Evolutionary conservation across 1,140 invertebrate genomes (phyloP), one percentile per base, ranked within the genome.

Genomic region (Berghia stephanieae): DNA sequence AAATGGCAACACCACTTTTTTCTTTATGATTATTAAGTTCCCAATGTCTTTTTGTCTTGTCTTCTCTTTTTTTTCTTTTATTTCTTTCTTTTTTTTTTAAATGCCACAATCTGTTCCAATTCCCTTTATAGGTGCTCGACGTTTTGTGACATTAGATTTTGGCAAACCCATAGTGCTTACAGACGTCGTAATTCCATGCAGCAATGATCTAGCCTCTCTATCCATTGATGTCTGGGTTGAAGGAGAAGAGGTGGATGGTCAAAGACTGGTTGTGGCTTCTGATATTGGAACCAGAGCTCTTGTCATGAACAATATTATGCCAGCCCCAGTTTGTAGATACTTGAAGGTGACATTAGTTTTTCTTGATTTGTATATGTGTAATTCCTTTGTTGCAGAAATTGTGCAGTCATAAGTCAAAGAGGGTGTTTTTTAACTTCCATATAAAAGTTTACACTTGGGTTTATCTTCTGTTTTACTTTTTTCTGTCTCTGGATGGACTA

Each of bases 61-160:
- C n/a, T n/a, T n/a, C n/a, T n/a, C n/a, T n/a, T n/a, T n/a, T n/a
- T n/a, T n/a, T n/a, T n/a, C n/a, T n/a, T n/a, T n/a, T n/a, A n/a
- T n/a, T n/a, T n/a, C n/a, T n/a, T n/a, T n/a, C n/a, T n/a, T n/a
- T n/a, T n/a, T n/a, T n/a, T n/a, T n/a, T n/a, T n/a, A n/a, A n/a
- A n/a, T n/a, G n/a, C n/a, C n/a, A n/a, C n/a, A n/a, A n/a, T n/a
- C n/a, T n/a, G n/a, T n/a, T n/a, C n/a, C n/a, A n/a, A n/a, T n/a
- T n/a, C n/a, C n/a, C 6, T 82, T 46, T 77, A 49, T 94, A 81
- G 95, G 95, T 49, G 90, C 90, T 13, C 86, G 91, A 60, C 81
- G 96, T 77, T 97, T 95, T 90, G 95, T 97, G 60, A 94, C 96
- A 13, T 90, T 98, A 18, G 96, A 98, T 90, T 96, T 98, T 89